Evolutionary conservation across 2,797 vertebrate species (phyloP).

Genomic region (Brotogeris chrysoptera): DNA sequence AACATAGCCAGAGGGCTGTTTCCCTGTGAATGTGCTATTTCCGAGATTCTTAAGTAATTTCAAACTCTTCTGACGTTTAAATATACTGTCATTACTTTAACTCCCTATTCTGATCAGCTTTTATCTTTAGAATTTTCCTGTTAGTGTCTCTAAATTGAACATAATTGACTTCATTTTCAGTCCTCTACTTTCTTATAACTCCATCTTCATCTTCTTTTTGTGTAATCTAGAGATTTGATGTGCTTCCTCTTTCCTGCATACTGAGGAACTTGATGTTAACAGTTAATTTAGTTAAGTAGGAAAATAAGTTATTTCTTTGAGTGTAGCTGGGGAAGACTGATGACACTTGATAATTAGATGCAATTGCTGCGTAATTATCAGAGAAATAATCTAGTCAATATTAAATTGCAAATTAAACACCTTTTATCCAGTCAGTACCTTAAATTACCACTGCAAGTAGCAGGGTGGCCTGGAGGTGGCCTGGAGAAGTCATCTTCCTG

Average conservation of each 20-base stretch:
- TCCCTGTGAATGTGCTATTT: not conserved
- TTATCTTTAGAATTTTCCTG: constrained; percentile 24
- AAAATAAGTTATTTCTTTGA: constrained; percentile 20
- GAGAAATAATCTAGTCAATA: not conserved
- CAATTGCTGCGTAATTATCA: not conserved
- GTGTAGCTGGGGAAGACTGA: not conserved
- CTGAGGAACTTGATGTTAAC: not conserved
- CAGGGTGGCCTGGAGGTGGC: not conserved
- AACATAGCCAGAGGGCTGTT: not conserved
- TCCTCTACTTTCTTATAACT: not conserved
- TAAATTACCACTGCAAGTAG: not conserved
- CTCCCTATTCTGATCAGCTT: not conserved
- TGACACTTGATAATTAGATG: not conserved
- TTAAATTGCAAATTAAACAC: not conserved
- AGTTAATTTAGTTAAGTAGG: constrained; percentile 4
- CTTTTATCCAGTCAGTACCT: not conserved
- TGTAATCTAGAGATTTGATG: not conserved
- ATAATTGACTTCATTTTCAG: constrained; percentile 41
- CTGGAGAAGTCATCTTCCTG: not conserved
- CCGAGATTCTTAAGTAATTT: not conserved
- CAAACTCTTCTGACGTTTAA: constrained; percentile 14
- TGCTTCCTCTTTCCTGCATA: not conserved
- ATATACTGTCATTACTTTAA: constrained; percentile 14
- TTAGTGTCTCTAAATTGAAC: constrained; percentile 26
- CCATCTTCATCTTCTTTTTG: not conserved